Conservation (phyloP, 2,888 invertebrate species). For the Pecten maximus region DNA sequence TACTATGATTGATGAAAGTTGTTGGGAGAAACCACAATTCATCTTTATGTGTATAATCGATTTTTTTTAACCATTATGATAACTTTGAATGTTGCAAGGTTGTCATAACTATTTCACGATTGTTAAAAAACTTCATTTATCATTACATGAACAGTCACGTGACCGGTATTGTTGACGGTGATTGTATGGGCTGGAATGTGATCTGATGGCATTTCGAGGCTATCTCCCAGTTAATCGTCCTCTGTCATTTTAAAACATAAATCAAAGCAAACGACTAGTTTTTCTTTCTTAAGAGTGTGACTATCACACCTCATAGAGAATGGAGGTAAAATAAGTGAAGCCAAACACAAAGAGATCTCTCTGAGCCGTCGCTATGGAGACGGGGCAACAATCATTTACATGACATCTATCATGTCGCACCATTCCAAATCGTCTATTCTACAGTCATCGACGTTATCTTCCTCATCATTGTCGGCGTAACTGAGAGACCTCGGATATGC, state of each 20-base stretch:
- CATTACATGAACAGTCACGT: not conserved
- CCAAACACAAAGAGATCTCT: not conserved
- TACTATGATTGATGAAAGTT: no score
- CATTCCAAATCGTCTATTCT: not conserved
- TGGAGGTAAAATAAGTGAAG: not conserved
- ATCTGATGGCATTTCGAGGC: not conserved
- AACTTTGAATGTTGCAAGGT: not conserved
- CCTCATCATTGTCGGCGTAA: not conserved
- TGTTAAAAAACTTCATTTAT: not conserved
- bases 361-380: not conserved
- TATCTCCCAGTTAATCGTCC: not conserved
- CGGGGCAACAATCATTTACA: not conserved
- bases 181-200: not conserved
- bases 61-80: no score
- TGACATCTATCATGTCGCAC: slow-evolving; percentile 28
- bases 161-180: not conserved
- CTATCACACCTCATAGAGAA: slow-evolving; percentile 2
- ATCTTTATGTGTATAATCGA: no score
- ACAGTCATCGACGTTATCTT: not conserved
- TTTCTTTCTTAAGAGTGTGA: not conserved
- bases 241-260: not conserved
- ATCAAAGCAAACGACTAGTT: not conserved
- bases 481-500: not conserved
- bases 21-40: no score
- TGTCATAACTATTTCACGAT: not conserved